Evolutionary conservation across 2,797 vertebrate genomes (phyloP).

Genomic region (Cryptoprocta ferox): DNA sequence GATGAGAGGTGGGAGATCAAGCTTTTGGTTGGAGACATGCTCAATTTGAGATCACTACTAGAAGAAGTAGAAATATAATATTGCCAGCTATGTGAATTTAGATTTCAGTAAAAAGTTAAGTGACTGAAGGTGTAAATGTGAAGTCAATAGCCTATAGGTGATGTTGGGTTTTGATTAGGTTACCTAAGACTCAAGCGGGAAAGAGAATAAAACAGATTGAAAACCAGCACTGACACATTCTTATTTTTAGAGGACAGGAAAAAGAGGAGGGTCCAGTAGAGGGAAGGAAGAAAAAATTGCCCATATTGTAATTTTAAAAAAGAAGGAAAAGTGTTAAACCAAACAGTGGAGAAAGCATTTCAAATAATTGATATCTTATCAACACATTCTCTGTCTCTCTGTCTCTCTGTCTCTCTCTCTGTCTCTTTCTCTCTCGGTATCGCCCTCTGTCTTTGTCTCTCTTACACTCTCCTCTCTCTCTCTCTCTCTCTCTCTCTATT

Average conservation of each 20-base stretch:
- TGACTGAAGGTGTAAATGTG: constrained; percentile 4
- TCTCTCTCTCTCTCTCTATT: no score
- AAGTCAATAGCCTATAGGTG: not conserved
- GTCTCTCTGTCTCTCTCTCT: not conserved
- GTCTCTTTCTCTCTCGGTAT: not conserved
- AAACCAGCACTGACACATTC: not conserved
- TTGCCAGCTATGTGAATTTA: not conserved
- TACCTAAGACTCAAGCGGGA: not conserved
- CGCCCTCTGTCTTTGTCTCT: no score
- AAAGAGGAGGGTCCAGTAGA: not conserved
- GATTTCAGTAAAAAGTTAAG: not conserved
- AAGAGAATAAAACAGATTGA: not conserved
- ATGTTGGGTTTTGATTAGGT: not conserved
- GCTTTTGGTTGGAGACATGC: not conserved
- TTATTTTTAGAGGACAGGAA: not conserved
- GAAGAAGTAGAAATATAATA: not conserved
- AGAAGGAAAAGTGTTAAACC: not conserved
- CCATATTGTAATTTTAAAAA: not conserved
- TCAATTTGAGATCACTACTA: not conserved
- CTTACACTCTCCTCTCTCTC: not conserved
- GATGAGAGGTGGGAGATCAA: not conserved
- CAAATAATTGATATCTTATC: not conserved
- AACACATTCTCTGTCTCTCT: not conserved
- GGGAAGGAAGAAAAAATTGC: not conserved
- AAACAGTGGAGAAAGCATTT: not conserved